Evolutionary conservation across 1,140 invertebrate species (phyloP).

Genomic region (Luehdorfia chinensis): DNA sequence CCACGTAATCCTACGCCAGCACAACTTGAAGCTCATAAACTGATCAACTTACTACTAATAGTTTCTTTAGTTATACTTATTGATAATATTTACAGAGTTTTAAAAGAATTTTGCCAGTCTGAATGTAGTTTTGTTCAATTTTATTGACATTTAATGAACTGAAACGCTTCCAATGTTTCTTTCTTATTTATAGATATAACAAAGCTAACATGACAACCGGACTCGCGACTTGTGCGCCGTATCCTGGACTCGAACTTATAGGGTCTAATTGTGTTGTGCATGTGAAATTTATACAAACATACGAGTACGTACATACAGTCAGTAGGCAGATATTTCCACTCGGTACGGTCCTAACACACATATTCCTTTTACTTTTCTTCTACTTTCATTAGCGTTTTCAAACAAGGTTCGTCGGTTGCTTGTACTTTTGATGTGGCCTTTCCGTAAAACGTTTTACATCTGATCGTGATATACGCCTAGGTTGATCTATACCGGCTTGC

Average conservation of each 20-base stretch:
- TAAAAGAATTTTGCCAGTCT: background rate
- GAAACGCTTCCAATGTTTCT: background rate
- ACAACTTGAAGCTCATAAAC: background rate
- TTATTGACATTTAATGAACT: background rate
- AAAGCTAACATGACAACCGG: background rate
- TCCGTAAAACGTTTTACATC: too few relatives aligned
- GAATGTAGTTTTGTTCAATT: background rate
- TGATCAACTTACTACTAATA: slow-evolving; percentile 8
- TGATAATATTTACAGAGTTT: slow-evolving; percentile 1
- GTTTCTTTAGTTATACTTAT: slow-evolving; percentile 1
- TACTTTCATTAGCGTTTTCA: too few relatives aligned
- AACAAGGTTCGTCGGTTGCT: too few relatives aligned
- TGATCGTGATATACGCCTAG: too few relatives aligned
- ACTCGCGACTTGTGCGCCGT: background rate
- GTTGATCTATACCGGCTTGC: too few relatives aligned
- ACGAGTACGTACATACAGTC: too few relatives aligned
- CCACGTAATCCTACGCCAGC: slow-evolving; percentile 8
- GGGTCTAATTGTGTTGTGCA: background rate
- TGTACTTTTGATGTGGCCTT: too few relatives aligned
- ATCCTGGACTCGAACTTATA: background rate
- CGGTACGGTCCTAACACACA: too few relatives aligned
- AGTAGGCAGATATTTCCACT: too few relatives aligned
- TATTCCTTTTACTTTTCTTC: too few relatives aligned
- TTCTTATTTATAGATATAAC: background rate
- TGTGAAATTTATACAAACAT: too few relatives aligned